Evolutionary conservation across 2,113 vertebrate genomes (phyloP), one percentile per base, ranked within the genome.

Genomic region (Oophaga pumilio): DNA sequence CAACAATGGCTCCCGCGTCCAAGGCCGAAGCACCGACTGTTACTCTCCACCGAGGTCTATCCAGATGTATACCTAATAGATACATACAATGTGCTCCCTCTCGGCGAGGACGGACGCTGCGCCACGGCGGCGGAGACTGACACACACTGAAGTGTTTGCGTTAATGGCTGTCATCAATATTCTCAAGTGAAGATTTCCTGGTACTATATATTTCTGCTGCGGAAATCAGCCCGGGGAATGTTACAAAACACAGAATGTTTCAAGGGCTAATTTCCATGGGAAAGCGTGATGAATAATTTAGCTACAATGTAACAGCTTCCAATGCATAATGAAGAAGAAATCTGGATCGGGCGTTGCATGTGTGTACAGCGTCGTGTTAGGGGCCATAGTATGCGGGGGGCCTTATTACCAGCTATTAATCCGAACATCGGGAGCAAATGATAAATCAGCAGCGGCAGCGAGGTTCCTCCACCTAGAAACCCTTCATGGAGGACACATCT

Each of bases 221-320:
- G 17, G 68, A 81, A 82, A 87, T 81, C 79, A 87, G 78, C 78
- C 86, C 33, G 77, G 60, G 28, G 68, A 87, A 87, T 57, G 68
- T 87, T 82, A 82, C 18, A 81, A 87, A 87, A 80, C 86, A 87
- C 28, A 74, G 53, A 81, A 87, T 82, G 86, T 87, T 87, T 81
- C 33, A 24, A 87, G 53, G 78, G 69, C 78, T 82, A 57, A 87
- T 87, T 87, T 81, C 78, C 86, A 87, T 82, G 86, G 82, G 86
- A 87, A 87, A 82, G 56, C 71, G 52, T 82, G 80, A 87, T 87
- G 78, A 87, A 87, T 87, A 87, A 87, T 87, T 87, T 82, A 87
- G 66, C 22, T 82, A 80, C 78, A 87, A 80, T 82, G 77, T 82
- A 87, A 80, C 77, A 87, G 78, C 50, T 73, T 60, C 80, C 64